Evolutionary conservation across 2,113 vertebrate species (phyloP).

Genomic region (Xiphias gladius): DNA sequence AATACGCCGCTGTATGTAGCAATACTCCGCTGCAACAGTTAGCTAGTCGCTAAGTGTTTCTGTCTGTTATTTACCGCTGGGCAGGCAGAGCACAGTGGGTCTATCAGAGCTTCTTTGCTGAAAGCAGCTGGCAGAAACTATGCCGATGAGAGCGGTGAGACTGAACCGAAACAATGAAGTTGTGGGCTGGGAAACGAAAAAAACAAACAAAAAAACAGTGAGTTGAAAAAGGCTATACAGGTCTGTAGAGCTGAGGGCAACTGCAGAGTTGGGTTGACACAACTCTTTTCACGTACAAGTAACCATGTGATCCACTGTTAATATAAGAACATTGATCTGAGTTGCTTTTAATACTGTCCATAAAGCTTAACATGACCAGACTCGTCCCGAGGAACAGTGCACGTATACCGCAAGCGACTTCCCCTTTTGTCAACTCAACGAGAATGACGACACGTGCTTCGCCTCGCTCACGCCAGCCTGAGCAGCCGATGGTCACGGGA

Average conservation of each 20-base stretch:
- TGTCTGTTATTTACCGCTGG: neutral
- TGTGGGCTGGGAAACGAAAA: neutral
- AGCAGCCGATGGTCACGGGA: too few species aligned
- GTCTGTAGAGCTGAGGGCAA: neutral
- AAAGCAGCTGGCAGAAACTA: neutral
- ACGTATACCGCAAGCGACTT: too few species aligned
- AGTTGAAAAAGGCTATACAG: neutral
- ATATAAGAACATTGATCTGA: neutral
- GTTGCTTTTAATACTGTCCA: neutral
- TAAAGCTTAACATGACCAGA: too few species aligned
- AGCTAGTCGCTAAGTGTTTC: neutral
- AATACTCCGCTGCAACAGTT: too few species aligned
- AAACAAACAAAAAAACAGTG: neutral
- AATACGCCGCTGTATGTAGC: neutral
- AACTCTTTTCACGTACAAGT: neutral
- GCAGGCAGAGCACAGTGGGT: neutral
- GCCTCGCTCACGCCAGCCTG: too few species aligned
- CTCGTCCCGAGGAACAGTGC: too few species aligned
- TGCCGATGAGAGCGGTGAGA: neutral
- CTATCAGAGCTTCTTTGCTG: neutral
- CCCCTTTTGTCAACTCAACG: too few species aligned
- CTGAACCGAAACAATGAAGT: neutral
- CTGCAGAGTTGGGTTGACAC: neutral
- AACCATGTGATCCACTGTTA: neutral
- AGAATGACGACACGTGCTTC: too few species aligned